Evolutionary conservation across 1,140 invertebrate species (phyloP), one percentile per base, ranked within the genome.

Genomic region (Plectrocnemia conspersa): DNA sequence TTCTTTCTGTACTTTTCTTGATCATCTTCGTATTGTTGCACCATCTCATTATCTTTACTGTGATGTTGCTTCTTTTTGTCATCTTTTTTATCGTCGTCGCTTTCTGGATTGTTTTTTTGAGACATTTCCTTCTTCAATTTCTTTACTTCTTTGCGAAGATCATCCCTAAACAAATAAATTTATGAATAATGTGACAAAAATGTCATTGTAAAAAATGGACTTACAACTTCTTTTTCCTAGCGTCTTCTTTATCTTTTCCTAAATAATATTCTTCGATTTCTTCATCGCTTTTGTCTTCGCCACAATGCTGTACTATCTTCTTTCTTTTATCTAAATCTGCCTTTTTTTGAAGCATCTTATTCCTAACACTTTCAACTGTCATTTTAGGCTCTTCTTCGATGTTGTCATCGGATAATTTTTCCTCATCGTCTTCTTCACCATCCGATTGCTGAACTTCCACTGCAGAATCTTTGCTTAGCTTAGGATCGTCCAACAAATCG

Each of bases 401-500:
- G 41, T 47, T 33, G 13, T 11, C n/a, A 50, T 50, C 35, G 16
- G 10, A 6, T 40, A 10, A 32, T 52, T 42, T 49, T 40, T 18
- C 13, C n/a, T 44, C 47, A 10, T 67, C 64, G 22, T 67, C 66
- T 24, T 40, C 2, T n/a, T 41, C 11, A 40, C 11, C 16, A 40
- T 40, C 3, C 2, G 21, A 27, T 53, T 21, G 18, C 10, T 6
- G 19, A 18, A 18, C 19, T 38, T 22, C 47, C 16, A 11, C 27
- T 25, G 80, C 80, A 23, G 82, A 77, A 62, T 83, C 71, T 55
- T 82, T 81, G 71, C 86, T 94, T 10, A 98, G 75, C 67, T 88
- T 91, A 3, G 93, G 92, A 77, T 98, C 95, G 68, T 89, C 79
- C 38, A 89, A 78, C 18, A 92, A 76, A 76, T 98, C 96, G 73